Evolutionary conservation across 2,113 vertebrate genomes (phyloP).

Genomic region (Nyctereutes procyonoides): DNA sequence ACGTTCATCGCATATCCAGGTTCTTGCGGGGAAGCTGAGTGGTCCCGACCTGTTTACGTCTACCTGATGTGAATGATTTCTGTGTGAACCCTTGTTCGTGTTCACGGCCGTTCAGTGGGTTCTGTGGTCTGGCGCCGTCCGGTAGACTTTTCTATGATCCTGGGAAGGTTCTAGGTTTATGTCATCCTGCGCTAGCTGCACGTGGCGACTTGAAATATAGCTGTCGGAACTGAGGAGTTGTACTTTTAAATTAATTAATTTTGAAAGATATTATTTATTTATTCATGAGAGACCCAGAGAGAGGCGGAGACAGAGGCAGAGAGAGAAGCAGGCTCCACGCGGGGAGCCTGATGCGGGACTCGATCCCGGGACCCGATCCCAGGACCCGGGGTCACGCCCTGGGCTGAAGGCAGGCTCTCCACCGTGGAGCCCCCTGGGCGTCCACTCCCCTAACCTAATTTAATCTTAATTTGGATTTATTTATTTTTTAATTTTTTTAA

Average conservation of each 20-base stretch:
- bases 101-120: background rate
- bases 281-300: background rate
- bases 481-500: too few relatives aligned
- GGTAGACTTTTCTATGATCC: background rate
- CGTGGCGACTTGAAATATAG: background rate
- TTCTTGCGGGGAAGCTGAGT: background rate
- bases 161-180: background rate
- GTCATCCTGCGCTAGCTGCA: background rate
- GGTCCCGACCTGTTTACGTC: background rate
- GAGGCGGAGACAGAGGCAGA: background rate
- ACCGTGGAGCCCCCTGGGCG: background rate
- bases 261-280: background rate
- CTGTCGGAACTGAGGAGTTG: fast-evolving
- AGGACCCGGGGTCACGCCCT: background rate
- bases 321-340: background rate
- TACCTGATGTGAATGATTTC: background rate
- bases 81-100: background rate
- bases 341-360: fast-evolving
- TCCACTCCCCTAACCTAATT: background rate
- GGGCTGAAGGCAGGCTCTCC: background rate
- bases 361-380: background rate
- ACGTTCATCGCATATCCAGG: background rate
- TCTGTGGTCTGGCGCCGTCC: background rate
- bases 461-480: background rate
- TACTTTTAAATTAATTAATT: background rate